A percentile compares a stretch with the other conserved stretches of the same genome.
These are phyloP conservation scores for Gorilla gorilla DNA, from an alignment of 2,113 vertebrate species.

Conservation along the genomic window DNA sequence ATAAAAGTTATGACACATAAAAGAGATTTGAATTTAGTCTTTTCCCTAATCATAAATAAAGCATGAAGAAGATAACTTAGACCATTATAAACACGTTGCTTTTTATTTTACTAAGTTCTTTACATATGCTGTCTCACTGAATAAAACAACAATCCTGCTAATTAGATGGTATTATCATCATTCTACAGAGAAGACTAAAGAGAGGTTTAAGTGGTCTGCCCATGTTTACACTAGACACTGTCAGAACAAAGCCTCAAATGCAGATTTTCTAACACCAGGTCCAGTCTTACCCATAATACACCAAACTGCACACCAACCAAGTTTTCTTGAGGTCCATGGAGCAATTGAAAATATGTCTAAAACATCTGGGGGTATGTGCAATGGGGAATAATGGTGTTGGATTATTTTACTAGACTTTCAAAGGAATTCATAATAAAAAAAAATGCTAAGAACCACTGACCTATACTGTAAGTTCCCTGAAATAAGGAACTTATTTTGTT, in stretches of 20 bases:
- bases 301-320: not conserved
- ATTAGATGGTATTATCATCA: not conserved
- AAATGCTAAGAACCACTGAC: not conserved
- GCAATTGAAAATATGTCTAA: not conserved
- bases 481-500: not conserved
- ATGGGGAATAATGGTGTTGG: not conserved
- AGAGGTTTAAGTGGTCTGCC: not conserved
- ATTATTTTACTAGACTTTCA: not conserved
- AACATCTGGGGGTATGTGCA: not conserved
- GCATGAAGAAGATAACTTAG: not conserved
- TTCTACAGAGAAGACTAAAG: not conserved
- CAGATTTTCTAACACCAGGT: not conserved
- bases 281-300: not conserved
- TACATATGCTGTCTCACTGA: not conserved
- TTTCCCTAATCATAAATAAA: not conserved
- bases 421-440: not conserved
- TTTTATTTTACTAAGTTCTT: not conserved
- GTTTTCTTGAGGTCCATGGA: not conserved
- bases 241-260: not conserved
- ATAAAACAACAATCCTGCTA: not conserved
- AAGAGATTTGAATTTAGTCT: not conserved
- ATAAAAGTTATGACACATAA: not conserved
- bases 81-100: not conserved
- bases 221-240: not conserved
- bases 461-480: not conserved